phyloP scores from a whole-genome alignment of 2,113 vertebrate genomes.

The Gopherus flavomarginatus region DNA sequence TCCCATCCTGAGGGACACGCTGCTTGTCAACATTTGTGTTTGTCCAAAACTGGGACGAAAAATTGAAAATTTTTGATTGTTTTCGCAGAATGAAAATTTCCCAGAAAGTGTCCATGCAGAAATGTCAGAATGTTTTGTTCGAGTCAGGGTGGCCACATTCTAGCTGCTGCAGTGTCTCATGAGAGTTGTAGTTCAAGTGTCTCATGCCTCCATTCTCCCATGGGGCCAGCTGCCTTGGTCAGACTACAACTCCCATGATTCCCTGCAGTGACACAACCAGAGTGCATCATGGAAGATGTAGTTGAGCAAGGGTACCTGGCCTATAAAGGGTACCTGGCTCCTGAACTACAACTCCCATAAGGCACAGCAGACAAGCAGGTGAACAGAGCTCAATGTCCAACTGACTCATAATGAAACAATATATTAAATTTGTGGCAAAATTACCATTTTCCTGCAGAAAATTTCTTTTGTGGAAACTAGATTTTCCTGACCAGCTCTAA shows the following conservation, averaged over 20 bases:
- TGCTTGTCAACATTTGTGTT: not conserved
- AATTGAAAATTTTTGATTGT: not conserved
- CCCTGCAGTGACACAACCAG: not conserved
- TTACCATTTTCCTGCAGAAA: not conserved
- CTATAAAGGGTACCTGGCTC: not conserved
- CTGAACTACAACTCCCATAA: not conserved
- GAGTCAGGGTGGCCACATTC: not conserved
- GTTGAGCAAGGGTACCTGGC: not conserved
- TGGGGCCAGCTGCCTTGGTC: not conserved
- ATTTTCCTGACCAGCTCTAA: not conserved
- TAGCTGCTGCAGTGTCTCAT: not conserved
- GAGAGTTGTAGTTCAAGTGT: not conserved
- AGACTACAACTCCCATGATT: not conserved
- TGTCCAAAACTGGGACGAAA: not conserved
- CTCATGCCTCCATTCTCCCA: not conserved
- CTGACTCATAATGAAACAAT: not conserved
- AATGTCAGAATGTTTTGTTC: not conserved
- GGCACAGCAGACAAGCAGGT: not conserved
- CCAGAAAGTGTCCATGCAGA: not conserved
- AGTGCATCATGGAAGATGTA: not conserved
- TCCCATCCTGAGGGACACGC: not conserved
- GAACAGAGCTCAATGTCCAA: not conserved
- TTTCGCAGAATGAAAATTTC: not conserved
- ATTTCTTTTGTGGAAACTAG: not conserved
- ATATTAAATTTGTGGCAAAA: not conserved